Percentiles rank a stretch among this genome's conserved stretches.
phyloP scores from a whole-genome alignment of 2,113 vertebrate genomes.

The Rynchops niger region DNA sequence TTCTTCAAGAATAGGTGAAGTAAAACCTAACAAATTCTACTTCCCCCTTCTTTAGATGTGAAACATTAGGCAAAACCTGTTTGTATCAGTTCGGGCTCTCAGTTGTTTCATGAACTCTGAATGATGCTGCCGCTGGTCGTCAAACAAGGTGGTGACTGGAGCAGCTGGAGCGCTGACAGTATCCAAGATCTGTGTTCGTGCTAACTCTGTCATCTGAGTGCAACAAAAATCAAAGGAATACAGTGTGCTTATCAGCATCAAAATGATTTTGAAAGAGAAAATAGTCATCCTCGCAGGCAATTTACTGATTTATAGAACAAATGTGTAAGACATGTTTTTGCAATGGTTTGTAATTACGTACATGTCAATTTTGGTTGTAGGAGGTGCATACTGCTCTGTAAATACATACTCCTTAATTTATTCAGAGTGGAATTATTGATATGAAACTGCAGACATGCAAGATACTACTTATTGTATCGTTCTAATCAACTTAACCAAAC shows the following conservation, averaged over 20 bases:
- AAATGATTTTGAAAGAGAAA: neutral
- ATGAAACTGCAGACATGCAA: neutral
- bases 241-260: neutral
- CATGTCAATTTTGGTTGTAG: neutral
- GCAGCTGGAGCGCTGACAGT: conserved; percentile 61
- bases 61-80: conserved; percentile 74
- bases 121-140: conserved; percentile 73
- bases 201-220: conserved; percentile 85
- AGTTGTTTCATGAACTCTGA: conserved; percentile 68
- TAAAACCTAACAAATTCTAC: neutral
- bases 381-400: neutral
- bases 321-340: neutral
- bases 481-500: neutral
- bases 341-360: neutral
- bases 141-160: conserved; percentile 62
- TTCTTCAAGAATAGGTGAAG: neutral
- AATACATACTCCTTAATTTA: neutral
- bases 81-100: conserved; percentile 69
- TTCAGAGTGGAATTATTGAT: neutral
- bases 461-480: neutral
- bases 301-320: neutral
- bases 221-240: neutral
- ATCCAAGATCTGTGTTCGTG: conserved; percentile 76
- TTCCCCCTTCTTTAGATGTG: neutral
- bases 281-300: neutral